Conservation (phyloP, 1,140 invertebrate genomes). For the Idris sp. region DNA sequence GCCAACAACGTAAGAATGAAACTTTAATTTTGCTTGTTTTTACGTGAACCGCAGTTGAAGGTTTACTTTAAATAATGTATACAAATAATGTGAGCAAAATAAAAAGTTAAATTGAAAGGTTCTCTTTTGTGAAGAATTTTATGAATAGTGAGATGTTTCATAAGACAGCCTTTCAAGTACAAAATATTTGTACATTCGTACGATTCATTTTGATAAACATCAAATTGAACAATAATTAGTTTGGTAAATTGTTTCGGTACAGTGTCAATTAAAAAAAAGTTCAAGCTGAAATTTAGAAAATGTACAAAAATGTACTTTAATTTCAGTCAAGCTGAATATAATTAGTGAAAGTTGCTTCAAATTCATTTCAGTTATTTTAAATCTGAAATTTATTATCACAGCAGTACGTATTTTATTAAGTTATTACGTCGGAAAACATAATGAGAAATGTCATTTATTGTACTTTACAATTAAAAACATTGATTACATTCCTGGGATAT, state of each 20-base stretch:
- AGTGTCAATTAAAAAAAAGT: too few relatives aligned
- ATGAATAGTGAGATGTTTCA: constrained; percentile 7
- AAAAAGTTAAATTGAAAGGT: neutral
- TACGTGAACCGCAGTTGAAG: too few relatives aligned
- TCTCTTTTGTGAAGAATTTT: neutral
- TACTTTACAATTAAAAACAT: constrained; percentile 9
- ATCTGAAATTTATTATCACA: constrained; percentile 4
- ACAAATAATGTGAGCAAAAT: neutral
- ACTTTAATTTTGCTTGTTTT: too few relatives aligned
- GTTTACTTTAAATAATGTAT: too few relatives aligned
- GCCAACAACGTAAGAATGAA: too few relatives aligned
- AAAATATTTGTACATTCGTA: constrained; percentile 13
- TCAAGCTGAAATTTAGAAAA: too few relatives aligned
- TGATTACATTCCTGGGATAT: constrained; percentile 8
- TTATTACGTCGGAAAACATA: neutral
- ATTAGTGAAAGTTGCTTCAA: too few relatives aligned
- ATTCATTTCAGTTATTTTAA: neutral
- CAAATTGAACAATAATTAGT: too few relatives aligned
- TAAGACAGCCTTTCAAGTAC: constrained; percentile 1
- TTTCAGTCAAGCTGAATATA: too few relatives aligned
- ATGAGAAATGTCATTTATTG: neutral
- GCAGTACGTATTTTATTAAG: constrained; percentile 1
- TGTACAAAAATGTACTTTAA: too few relatives aligned
- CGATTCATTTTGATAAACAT: constrained; percentile 1
- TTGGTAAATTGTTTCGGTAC: too few relatives aligned